Conservation (phyloP, 2,888 invertebrate species). For the Troilus luridus region DNA sequence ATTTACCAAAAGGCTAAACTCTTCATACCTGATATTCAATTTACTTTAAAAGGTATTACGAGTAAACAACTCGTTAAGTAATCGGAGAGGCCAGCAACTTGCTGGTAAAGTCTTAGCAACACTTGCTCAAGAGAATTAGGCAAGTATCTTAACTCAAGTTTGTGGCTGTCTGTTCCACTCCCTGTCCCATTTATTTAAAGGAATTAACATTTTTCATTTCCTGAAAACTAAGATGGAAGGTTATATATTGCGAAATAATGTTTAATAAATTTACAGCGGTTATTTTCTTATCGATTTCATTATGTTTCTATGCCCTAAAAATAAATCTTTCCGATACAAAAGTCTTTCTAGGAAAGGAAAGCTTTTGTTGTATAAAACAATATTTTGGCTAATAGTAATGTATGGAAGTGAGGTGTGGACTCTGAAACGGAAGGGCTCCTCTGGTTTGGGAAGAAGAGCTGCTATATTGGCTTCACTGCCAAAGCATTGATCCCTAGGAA, state of each 20-base stretch:
- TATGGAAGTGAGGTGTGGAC: no score
- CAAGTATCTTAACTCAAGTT: conserved; percentile 10
- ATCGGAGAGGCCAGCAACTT: background rate
- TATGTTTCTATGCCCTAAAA: no score
- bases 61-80: conserved; percentile 29
- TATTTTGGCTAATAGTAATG: no score
- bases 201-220: conserved; percentile 20
- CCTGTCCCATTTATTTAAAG: conserved; percentile 23
- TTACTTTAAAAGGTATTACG: conserved; percentile 19
- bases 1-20: background rate
- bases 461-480: no score
- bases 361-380: no score
- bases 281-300: no score
- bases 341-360: no score
- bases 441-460: no score
- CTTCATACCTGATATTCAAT: conserved; percentile 23
- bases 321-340: no score
- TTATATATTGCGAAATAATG: background rate
- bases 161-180: conserved; percentile 10
- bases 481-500: no score
- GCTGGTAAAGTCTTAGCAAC: conserved; percentile 13
- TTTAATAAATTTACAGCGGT: background rate
- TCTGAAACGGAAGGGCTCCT: no score
- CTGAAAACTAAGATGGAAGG: background rate
- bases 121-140: conserved; percentile 20